phyloP scores from a whole-genome alignment of 2,888 invertebrate species.

The Lithodes maja region DNA sequence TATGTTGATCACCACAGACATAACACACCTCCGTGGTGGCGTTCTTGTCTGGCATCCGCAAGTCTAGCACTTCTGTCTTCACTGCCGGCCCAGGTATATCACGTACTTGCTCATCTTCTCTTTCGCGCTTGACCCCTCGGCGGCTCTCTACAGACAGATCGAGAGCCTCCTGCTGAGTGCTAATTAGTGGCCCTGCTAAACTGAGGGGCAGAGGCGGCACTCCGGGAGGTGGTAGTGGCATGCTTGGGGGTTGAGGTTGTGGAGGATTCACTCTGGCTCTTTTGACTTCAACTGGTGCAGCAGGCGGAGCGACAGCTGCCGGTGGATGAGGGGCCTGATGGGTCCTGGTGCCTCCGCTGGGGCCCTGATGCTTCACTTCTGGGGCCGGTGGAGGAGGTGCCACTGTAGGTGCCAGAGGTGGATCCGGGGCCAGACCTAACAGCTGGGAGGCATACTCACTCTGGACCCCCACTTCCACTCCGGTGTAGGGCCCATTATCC shows the following conservation, averaged over 20 bases:
- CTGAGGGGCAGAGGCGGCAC: slow-evolving; percentile 32
- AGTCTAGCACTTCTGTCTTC: slow-evolving; percentile 81
- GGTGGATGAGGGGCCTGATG: background rate
- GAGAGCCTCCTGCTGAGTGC: slow-evolving; percentile 67
- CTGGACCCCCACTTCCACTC: slow-evolving; percentile 91
- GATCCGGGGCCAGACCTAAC: slow-evolving; percentile 75
- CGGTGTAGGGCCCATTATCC: slow-evolving; percentile 92
- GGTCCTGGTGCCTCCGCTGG: slow-evolving; percentile 10
- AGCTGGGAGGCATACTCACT: slow-evolving; percentile 95
- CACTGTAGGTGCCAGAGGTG: slow-evolving; percentile 33
- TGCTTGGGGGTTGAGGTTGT: slow-evolving; percentile 53
- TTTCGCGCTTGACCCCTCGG: slow-evolving; percentile 49
- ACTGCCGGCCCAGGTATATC: background rate
- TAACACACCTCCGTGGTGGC: slow-evolving; percentile 89
- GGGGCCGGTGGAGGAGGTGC: slow-evolving; percentile 47
- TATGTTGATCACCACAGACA: slow-evolving; percentile 91
- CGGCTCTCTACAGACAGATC: slow-evolving; percentile 66
- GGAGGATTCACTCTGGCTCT: slow-evolving; percentile 44
- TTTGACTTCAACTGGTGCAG: slow-evolving; percentile 34
- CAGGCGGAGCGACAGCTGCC: background rate
- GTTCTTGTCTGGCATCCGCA: slow-evolving; percentile 95
- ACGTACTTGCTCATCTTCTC: slow-evolving; percentile 30
- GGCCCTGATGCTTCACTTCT: slow-evolving; percentile 42
- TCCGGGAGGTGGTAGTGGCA: slow-evolving; percentile 57
- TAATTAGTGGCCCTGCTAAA: slow-evolving; percentile 34